Evolutionary conservation across 2,113 vertebrate species (phyloP).

Genomic region (Peromyscus maniculatus): DNA sequence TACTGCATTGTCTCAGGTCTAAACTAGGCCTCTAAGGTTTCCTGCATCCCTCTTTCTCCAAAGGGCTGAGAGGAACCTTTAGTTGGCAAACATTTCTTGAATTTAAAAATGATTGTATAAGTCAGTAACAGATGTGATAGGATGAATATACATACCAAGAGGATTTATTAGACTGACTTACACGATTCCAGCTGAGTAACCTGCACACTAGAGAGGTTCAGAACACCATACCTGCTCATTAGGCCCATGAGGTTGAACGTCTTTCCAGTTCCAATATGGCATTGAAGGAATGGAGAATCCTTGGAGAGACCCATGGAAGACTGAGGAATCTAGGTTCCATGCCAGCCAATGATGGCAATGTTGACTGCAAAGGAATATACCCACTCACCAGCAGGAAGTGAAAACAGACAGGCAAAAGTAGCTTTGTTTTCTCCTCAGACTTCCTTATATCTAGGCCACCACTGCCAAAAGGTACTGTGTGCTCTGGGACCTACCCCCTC

Average conservation of each 20-base stretch:
- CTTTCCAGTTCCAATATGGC: no score
- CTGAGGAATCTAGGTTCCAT: neutral
- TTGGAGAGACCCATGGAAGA: neutral
- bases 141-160: neutral
- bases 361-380: neutral
- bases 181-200: no score
- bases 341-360: neutral
- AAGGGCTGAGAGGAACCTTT: neutral
- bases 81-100: conserved; percentile 36
- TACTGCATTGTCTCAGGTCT: neutral
- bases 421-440: neutral
- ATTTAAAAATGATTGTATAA: neutral
- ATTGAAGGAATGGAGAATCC: neutral
- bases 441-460: neutral
- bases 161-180: neutral
- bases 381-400: neutral
- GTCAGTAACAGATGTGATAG: neutral
- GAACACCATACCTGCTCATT: no score
- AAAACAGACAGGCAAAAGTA: neutral
- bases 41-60: neutral
- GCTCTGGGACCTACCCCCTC: neutral
- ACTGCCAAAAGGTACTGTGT: neutral
- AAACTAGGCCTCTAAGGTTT: neutral
- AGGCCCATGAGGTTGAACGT: neutral
- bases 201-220: neutral